Base-by-base conservation (phyloP, 2,113 vertebrate species). In the Riparia riparia region DNA sequence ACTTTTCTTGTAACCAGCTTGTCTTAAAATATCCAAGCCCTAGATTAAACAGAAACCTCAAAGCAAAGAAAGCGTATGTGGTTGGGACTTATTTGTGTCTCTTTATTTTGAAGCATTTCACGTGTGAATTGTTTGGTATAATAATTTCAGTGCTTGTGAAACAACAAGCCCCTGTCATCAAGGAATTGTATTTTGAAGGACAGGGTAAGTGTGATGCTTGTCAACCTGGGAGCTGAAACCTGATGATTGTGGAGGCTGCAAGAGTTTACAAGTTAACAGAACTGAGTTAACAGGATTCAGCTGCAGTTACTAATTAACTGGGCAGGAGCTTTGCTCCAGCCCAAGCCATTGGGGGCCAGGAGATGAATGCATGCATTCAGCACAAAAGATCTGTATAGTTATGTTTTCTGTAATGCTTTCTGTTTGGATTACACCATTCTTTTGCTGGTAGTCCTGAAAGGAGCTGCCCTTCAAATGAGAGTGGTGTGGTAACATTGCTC, bases 251-350 rank as follows among this genome's bases (percentile, higher is more conserved):
- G 56, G 64, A 71, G 89, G 70, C 77, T 3, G 12, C n/a, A 28
- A 44, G 53, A 86, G 57, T 92, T 82, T 95, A 73, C 60, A 92
- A 82, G 82, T 86, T 96, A 91, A 93, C 7, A 19, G 0, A 41
- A 41, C 89, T 92, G n/a, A 85, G 82, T 86, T 96, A 91, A 90
- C 7, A 19, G 0, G 37, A 41, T 81, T 93, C 39, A 39, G 68
- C 79, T 66, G 63, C 82, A 56, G 94, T 97, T 96, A 95, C 64
- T 95, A 58, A 96, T 96, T 97, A 97, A 95, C 92, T 4, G 18
- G 24, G 31, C 26, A 56, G 70, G 71, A 80, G 90, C 66, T 80
- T 72, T 77, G 74, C 93, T 91, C 29, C 42, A 63, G 74, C 87
- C 42, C 11, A 39, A 72, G 89, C 84, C 82, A 3, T 86, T 58